phyloP scores from a whole-genome alignment of 2,797 vertebrate genomes.

The Spheniscus humboldti region DNA sequence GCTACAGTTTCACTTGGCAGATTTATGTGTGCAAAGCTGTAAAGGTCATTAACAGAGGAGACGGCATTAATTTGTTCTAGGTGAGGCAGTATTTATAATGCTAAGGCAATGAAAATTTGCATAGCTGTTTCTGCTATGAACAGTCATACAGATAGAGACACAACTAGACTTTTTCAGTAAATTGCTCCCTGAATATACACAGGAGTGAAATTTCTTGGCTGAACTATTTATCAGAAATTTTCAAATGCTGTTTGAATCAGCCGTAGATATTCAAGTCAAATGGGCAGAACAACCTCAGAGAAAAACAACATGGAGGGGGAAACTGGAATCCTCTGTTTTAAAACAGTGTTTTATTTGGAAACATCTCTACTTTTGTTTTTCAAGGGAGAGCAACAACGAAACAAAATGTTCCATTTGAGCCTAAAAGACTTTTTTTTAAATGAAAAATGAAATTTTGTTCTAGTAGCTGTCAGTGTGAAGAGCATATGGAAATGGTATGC shows the following conservation, averaged over 20 bases:
- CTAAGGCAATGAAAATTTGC: slow-evolving; percentile 30
- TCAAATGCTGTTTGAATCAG: neutral
- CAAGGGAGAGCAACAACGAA: neutral
- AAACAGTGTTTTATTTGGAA: neutral
- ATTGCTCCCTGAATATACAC: neutral
- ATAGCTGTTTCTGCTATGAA: neutral
- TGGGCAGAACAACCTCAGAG: neutral
- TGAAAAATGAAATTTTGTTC: neutral
- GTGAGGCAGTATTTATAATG: slow-evolving; percentile 6
- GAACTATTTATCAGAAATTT: neutral
- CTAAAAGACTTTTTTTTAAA: neutral
- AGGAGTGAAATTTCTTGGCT: neutral
- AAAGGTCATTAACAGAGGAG: slow-evolving; percentile 39
- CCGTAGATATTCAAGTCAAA: neutral
- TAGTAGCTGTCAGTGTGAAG: neutral
- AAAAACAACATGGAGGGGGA: neutral
- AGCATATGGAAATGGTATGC: neutral
- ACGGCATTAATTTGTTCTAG: neutral
- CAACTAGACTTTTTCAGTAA: neutral
- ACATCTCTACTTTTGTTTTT: neutral
- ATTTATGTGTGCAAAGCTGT: neutral
- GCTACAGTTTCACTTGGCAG: neutral
- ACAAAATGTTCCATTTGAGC: neutral
- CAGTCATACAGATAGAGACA: neutral
- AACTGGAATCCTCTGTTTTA: neutral